Percentiles rank a stretch among this genome's conserved stretches.
These are phyloP conservation scores for Eilema caniola DNA, from an alignment of 2,888 invertebrate genomes.

Conservation along the genomic window DNA sequence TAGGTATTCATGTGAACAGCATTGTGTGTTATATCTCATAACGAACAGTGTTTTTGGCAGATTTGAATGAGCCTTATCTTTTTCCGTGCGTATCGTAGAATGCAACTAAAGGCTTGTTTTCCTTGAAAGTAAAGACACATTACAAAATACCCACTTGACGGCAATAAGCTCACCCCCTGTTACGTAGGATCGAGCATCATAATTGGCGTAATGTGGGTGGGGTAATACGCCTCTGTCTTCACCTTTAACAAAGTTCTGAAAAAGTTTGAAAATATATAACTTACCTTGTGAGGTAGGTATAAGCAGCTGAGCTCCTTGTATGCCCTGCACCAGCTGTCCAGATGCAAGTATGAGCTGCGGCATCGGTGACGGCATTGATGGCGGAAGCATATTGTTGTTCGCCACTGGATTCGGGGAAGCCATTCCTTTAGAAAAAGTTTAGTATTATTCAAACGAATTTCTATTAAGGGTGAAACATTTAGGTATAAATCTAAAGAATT, in stretches of 20 bases:
- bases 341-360: constrained; percentile 97
- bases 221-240: no score
- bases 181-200: no score
- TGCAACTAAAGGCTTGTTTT: no score
- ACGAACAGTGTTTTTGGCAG: background rate
- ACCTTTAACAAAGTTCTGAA: background rate
- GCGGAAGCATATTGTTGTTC: constrained; percentile 87
- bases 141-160: no score
- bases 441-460: background rate
- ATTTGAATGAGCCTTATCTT: background rate
- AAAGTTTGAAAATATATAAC: constrained; percentile 9
- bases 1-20: no score
- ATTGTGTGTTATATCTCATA: background rate
- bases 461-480: no score
- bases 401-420: constrained; percentile 80
- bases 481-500: background rate
- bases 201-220: no score
- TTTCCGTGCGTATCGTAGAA: no score
- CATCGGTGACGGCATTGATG: constrained; percentile 91
- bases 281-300: constrained; percentile 98
- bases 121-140: no score
- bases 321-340: constrained; percentile 96
- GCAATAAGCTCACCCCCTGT: no score
- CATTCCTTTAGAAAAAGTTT: constrained; percentile 67
- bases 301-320: constrained; percentile 96